Conservation (phyloP, 2,113 vertebrate species). For the Trogon surrucura region DNA sequence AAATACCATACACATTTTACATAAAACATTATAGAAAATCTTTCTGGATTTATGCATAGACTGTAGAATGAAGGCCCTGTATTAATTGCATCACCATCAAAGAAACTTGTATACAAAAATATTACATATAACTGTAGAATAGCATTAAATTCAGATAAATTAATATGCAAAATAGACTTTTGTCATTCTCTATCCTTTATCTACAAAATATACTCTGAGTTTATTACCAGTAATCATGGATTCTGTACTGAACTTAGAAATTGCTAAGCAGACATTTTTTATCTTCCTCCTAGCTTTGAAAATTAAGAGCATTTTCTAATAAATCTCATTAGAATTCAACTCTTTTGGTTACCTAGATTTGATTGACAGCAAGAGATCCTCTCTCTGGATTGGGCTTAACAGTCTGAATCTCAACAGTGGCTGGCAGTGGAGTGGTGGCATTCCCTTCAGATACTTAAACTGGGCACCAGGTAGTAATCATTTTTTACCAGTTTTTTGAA, state of each 20-base stretch:
- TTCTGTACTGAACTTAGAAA: not conserved
- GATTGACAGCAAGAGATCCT: conserved; percentile 69
- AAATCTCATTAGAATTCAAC: not conserved
- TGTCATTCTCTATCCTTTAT: not conserved
- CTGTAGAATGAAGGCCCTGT: accelerated
- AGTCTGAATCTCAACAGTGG: conserved; percentile 84
- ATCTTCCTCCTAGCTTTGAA: not conserved
- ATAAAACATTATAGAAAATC: not conserved
- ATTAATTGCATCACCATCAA: not conserved
- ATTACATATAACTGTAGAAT: not conserved
- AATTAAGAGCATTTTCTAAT: not conserved
- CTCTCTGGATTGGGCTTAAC: conserved; percentile 91
- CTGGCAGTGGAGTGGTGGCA: conserved; percentile 89
- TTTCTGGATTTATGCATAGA: not conserved
- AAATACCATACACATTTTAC: not conserved
- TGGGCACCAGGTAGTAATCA: conserved; percentile 84
- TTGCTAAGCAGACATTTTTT: not conserved
- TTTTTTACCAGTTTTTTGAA: not conserved
- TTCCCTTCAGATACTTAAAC: conserved; percentile 90
- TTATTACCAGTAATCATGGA: not conserved
- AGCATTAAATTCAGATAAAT: not conserved
- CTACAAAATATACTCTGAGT: not conserved
- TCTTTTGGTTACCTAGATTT: conserved; percentile 75
- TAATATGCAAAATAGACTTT: not conserved
- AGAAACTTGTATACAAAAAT: not conserved